phyloP scores from a whole-genome alignment of 2,797 vertebrate species.

The Artibeus jamaicensis region DNA sequence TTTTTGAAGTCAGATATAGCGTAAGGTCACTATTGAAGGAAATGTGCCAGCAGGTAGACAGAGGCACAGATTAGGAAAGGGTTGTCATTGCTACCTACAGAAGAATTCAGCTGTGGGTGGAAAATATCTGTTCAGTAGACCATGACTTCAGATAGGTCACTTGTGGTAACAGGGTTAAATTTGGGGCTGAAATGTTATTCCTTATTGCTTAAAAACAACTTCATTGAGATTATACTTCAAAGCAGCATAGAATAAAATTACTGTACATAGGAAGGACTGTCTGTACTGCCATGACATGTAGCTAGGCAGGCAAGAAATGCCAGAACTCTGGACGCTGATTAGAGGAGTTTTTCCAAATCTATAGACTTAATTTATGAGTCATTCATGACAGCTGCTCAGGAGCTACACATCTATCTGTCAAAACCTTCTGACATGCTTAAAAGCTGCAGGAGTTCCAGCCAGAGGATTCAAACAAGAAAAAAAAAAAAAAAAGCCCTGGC shows the following conservation, averaged over 20 bases:
- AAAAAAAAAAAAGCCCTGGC: too few relatives aligned
- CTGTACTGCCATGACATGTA: neutral
- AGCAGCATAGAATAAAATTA: neutral
- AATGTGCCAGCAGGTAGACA: neutral
- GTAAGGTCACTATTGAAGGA: neutral
- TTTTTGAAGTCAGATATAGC: neutral
- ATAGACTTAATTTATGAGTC: slow-evolving; percentile 1
- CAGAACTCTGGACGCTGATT: neutral
- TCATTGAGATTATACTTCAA: neutral
- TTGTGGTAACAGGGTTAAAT: neutral
- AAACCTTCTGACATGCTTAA: neutral
- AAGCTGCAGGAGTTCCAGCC: neutral
- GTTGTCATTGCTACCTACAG: neutral
- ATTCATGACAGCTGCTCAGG: neutral
- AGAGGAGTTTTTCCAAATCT: neutral
- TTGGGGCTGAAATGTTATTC: neutral
- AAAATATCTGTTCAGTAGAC: neutral
- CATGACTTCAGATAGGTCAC: neutral
- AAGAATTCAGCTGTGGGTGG: neutral
- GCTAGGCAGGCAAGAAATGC: neutral
- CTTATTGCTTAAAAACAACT: slow-evolving; percentile 2
- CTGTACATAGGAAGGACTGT: neutral
- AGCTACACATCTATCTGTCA: neutral
- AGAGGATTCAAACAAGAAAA: neutral
- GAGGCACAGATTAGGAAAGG: neutral